Evolutionary conservation across 1,140 invertebrate genomes (phyloP), one percentile per base, ranked within the genome.

Genomic region (Diuraphis noxia): DNA sequence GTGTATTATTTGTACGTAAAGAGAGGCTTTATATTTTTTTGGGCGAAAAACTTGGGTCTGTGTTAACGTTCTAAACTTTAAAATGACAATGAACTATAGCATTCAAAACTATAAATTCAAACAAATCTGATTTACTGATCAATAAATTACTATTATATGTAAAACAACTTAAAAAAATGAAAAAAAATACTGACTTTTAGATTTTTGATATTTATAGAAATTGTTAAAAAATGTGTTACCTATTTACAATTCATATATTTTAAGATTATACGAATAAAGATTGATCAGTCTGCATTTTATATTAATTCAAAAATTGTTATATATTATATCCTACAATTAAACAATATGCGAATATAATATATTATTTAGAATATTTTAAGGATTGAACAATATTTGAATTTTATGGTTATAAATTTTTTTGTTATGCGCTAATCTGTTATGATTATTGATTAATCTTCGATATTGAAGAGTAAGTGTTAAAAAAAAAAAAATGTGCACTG

Each of bases 61-160:
- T 82, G 25, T 25, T 82, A 82, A n/a, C 56, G 10, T n/a, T 63
- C n/a, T n/a, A 63, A 63, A 85, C 23, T 85, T 43, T 4, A 43
- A 85, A 85, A 43, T 5, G 82, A 84, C 41, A 84, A 84, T 84
- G 82, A 84, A 84, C 43, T 34, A 85, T 85, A 30, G 82, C 30
- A n/a, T 21, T 21, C 25, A 85, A 85, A 85, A 85, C 41, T 46
- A 46, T 46, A 85, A 85, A 46, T 46, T 41, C 34, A 6, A 21
- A 17, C 30, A 46, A 85, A n/a, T 2, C 41, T 46, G 40, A 85
- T 46, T 85, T 85, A 85, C 25, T 85, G 41, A 34, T 41, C 41
- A 85, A 85, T 85, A 85, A 85, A 85, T 85, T 30, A 43, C 40
- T 17, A 46, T 46, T 19, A 85, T 85, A 43, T 34, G 25, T 85